phyloP scores from a whole-genome alignment of 1,140 invertebrate species.

The Pseudomyrmex dendroicus region DNA sequence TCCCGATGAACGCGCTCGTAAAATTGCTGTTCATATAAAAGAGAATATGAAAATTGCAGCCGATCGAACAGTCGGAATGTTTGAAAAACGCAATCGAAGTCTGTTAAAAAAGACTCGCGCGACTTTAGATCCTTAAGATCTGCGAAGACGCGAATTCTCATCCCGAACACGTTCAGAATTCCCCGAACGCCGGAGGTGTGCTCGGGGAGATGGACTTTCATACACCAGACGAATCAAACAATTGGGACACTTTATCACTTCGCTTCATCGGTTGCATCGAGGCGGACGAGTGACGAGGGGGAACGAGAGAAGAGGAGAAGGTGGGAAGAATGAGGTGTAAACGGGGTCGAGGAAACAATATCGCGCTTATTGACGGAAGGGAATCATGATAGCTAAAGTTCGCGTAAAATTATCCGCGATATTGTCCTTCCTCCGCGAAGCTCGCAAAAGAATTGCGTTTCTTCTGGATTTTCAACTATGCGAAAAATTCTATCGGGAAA shows the following conservation, averaged over 20 bases:
- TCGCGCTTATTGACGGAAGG: constrained; percentile 60
- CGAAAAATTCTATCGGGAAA: neutral
- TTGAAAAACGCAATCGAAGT: neutral
- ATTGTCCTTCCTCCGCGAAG: neutral
- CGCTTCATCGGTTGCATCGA: constrained; percentile 51
- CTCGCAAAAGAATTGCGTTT: neutral
- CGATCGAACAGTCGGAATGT: neutral
- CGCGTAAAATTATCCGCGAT: constrained; percentile 31
- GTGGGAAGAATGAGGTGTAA: constrained; percentile 32
- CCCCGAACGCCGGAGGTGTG: neutral
- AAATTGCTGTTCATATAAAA: no score
- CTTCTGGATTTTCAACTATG: neutral
- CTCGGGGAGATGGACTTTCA: neutral
- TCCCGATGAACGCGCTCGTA: no score
- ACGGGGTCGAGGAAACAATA: constrained; percentile 70
- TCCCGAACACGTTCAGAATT: constrained; percentile 48
- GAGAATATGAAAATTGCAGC: no score
- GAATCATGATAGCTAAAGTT: constrained; percentile 58
- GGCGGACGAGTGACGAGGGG: neutral
- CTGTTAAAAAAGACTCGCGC: neutral
- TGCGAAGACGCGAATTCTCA: constrained; percentile 41
- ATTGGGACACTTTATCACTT: constrained; percentile 67
- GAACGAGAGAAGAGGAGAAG: neutral
- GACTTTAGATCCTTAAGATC: constrained; percentile 11
- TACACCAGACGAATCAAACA: constrained; percentile 45